A percentile compares a stretch with the other conserved stretches of the same genome.
phyloP scores from a whole-genome alignment of 2,888 invertebrate species.

The Trichacis sp. region DNA sequence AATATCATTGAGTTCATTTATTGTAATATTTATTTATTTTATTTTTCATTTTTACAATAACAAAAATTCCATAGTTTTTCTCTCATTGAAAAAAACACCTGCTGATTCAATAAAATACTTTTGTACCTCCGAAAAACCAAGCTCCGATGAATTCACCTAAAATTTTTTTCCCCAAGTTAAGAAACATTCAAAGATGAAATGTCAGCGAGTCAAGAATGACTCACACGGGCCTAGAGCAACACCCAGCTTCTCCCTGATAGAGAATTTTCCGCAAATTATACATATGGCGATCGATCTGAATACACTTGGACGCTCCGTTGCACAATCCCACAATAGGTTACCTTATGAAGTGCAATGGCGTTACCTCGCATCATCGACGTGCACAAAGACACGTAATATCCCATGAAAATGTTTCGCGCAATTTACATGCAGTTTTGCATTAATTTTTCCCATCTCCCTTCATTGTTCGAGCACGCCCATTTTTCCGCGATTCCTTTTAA shows the following conservation, averaged over 20 bases:
- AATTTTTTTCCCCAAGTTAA: neutral
- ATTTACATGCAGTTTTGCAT: neutral
- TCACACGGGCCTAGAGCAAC: neutral
- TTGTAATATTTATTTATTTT: no score
- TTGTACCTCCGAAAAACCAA: no score
- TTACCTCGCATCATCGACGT: neutral
- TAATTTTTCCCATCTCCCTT: neutral
- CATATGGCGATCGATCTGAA: conserved; percentile 6
- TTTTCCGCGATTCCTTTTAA: neutral
- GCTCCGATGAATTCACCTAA: no score
- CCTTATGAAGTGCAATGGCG: neutral
- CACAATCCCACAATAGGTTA: conserved; percentile 1
- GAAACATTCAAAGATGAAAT: neutral
- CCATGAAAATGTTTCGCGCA: neutral
- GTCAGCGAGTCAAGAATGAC: neutral
- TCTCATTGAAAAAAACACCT: no score
- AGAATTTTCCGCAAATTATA: conserved; percentile 1
- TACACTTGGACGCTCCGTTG: neutral
- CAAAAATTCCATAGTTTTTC: no score
- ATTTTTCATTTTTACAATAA: no score
- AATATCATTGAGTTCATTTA: no score
- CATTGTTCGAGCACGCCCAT: neutral
- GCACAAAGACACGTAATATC: neutral
- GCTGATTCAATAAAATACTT: no score
- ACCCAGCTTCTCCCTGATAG: neutral